Evolutionary conservation across 2,797 vertebrate genomes (phyloP).

Genomic region (Psittacula echo): DNA sequence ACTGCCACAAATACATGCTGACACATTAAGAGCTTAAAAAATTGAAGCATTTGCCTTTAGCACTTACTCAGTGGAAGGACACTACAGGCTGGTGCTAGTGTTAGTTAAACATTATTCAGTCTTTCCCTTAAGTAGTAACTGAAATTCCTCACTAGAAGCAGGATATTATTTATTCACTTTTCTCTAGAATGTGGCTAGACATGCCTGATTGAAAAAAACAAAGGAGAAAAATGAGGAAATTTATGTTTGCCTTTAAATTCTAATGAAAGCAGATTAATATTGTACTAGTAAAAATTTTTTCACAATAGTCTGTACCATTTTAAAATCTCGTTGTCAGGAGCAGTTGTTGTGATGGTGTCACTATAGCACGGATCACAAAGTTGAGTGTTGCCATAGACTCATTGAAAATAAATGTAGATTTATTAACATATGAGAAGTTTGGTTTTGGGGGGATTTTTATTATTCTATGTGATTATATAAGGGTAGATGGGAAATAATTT

Average conservation of each 20-base stretch:
- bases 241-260: background rate
- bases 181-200: background rate
- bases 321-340: background rate
- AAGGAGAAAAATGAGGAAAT: background rate
- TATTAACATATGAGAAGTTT: background rate
- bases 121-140: background rate
- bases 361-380: background rate
- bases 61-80: background rate
- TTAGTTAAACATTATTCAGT: background rate
- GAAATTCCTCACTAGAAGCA: background rate
- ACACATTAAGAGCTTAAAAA: background rate
- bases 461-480: conserved; percentile 13
- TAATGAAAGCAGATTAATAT: background rate
- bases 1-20: background rate
- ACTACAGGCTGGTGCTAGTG: background rate
- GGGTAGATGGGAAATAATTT: conserved; percentile 16
- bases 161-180: background rate
- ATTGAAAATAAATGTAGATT: conserved; percentile 4
- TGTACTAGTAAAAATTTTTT: background rate
- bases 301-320: background rate
- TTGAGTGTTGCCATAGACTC: background rate
- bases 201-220: background rate
- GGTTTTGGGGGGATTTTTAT: background rate
- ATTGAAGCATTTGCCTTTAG: background rate
- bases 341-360: background rate